A percentile compares a stretch with the other conserved stretches of the same genome.
Evolutionary conservation across 1,140 invertebrate species (phyloP).

Genomic region (Drosophila virilis): DNA sequence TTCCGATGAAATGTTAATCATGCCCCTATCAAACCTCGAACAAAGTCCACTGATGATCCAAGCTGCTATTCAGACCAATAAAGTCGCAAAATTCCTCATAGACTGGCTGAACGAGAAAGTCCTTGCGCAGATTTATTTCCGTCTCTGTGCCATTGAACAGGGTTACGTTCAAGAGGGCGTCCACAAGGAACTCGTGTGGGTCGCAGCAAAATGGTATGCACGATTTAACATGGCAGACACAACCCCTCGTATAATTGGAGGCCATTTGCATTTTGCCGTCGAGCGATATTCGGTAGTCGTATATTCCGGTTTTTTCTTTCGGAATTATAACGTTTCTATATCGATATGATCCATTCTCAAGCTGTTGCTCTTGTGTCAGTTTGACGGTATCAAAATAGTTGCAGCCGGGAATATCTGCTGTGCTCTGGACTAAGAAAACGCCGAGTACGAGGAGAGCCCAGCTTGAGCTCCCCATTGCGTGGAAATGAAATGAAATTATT

Average conservation of each 20-base stretch:
- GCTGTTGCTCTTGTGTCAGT: conserved; percentile 20
- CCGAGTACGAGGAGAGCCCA: neutral
- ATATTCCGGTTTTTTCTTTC: conserved; percentile 30
- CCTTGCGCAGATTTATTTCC: conserved; percentile 6
- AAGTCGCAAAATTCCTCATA: neutral
- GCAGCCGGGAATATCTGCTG: conserved; percentile 43
- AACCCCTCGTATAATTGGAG: conserved; percentile 49
- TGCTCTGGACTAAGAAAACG: neutral
- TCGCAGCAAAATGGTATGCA: conserved; percentile 66
- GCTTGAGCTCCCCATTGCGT: neutral
- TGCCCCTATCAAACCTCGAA: conserved; percentile 40
- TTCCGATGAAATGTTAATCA: neutral
- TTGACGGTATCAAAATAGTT: conserved; percentile 60
- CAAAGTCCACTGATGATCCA: conserved; percentile 34
- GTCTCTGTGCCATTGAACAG: conserved; percentile 23
- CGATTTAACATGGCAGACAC: conserved; percentile 43
- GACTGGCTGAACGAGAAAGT: conserved; percentile 30
- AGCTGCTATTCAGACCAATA: conserved; percentile 11
- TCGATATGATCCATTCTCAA: conserved; percentile 51
- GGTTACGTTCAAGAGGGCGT: conserved; percentile 28
- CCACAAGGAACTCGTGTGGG: neutral
- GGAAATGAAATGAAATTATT: neutral
- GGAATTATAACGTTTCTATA: conserved; percentile 52
- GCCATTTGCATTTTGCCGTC: neutral
- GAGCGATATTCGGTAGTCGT: conserved; percentile 28